These are phyloP conservation scores for Zophobas atratus DNA, from an alignment of 1,140 invertebrate species.

Conservation along the genomic window DNA sequence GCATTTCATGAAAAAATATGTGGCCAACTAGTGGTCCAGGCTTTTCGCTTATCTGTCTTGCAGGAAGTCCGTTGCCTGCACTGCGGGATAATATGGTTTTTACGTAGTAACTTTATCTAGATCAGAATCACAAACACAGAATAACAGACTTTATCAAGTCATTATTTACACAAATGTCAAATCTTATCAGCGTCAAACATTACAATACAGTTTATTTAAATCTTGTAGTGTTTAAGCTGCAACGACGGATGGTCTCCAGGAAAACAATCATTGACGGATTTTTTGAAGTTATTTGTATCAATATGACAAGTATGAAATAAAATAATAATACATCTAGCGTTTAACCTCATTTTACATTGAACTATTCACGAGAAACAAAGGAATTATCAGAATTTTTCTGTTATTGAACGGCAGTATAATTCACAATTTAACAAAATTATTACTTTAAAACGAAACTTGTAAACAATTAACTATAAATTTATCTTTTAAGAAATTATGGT, in stretches of 20 bases:
- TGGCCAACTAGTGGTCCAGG: slow-evolving; percentile 15
- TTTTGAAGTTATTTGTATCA: no score
- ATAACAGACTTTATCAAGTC: slow-evolving; percentile 20
- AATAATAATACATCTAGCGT: no score
- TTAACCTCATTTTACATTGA: no score
- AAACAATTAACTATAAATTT: no score
- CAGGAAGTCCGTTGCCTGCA: slow-evolving; percentile 41
- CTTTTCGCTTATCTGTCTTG: slow-evolving; percentile 11
- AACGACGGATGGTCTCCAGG: background rate
- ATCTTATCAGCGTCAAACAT: slow-evolving; percentile 30
- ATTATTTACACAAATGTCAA: slow-evolving; percentile 36
- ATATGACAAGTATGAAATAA: no score
- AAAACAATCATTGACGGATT: background rate
- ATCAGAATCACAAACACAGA: slow-evolving; percentile 37
- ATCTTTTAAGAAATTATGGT: no score
- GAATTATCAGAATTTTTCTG: no score
- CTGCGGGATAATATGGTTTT: slow-evolving; percentile 39
- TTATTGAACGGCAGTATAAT: no score
- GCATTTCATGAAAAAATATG: background rate
- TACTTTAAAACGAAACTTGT: no score
- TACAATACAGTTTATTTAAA: slow-evolving; percentile 19
- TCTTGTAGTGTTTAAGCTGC: background rate
- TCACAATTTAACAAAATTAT: no score
- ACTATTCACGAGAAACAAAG: no score
- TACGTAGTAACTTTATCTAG: slow-evolving; percentile 36